These are phyloP conservation scores for Palythoa heliodiscus DNA, from an alignment of 92 coral and sea anemone genomes.

Conservation along the genomic window DNA sequence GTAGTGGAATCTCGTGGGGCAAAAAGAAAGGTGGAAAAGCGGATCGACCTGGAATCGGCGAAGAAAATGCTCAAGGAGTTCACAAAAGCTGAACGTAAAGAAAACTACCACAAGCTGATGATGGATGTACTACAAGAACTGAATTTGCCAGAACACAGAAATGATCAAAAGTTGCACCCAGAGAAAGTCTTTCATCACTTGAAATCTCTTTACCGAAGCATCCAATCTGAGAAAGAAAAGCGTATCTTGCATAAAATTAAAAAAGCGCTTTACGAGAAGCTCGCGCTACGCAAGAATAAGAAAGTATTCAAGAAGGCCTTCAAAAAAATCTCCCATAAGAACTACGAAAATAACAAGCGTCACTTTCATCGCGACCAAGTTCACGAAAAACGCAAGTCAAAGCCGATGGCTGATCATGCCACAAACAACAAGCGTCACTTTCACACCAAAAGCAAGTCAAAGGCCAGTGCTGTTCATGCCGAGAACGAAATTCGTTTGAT, in stretches of 20 bases:
- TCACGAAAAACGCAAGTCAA: neutral
- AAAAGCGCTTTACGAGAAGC: slow-evolving; percentile 10
- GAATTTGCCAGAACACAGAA: neutral
- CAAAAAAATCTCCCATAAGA: neutral
- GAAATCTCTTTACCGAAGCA: neutral
- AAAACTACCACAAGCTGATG: neutral
- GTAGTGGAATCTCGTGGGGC: neutral
- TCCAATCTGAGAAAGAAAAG: neutral
- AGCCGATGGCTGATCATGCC: neutral
- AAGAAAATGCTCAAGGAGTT: neutral
- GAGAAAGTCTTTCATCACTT: slow-evolving; percentile 9
- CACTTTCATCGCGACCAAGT: neutral
- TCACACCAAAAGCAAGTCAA: neutral
- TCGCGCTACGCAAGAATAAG: neutral
- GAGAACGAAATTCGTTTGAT: slow-evolving; percentile 12
- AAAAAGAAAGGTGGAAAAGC: slow-evolving; percentile 7
- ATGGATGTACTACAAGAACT: neutral
- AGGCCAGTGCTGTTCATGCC: neutral
- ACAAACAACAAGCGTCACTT: neutral
- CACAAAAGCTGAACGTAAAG: neutral
- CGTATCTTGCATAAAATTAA: slow-evolving; percentile 18
- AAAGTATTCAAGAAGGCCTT: neutral
- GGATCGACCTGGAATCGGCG: neutral
- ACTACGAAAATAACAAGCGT: neutral
- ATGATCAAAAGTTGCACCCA: neutral